A percentile compares a stretch with the other conserved stretches of the same genome.
These are phyloP conservation scores for Aselliscus stoliczkanus DNA, from an alignment of 2,797 vertebrate species.

Conservation along the genomic window DNA sequence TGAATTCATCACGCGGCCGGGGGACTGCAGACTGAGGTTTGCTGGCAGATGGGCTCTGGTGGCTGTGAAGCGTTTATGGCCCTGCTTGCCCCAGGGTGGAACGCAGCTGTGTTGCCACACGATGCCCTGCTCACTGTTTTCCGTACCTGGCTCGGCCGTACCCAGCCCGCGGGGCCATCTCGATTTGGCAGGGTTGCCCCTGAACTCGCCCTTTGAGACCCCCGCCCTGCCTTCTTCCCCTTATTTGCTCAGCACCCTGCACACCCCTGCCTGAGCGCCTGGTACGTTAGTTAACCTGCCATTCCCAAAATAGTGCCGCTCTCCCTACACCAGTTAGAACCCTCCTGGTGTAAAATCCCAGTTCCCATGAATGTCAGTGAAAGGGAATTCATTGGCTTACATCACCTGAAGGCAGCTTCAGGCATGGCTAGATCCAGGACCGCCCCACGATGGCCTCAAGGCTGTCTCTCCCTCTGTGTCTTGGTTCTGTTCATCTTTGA, in stretches of 20 bases:
- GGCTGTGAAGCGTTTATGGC: background rate
- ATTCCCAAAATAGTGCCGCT: accelerated
- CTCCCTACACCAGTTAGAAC: background rate
- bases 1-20: accelerated
- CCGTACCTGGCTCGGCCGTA: accelerated
- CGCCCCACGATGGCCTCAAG: background rate
- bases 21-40: background rate
- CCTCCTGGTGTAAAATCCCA: background rate
- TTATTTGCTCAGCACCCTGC: background rate
- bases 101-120: accelerated
- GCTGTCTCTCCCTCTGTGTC: background rate
- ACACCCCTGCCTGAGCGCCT: accelerated
- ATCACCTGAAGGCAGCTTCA: background rate
- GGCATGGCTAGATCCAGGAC: background rate
- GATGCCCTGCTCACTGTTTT: background rate
- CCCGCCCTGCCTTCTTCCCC: background rate
- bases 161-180: background rate
- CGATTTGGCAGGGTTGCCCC: accelerated
- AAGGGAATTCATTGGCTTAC: background rate
- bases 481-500: background rate
- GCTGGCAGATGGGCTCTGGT: background rate
- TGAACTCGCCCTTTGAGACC: background rate
- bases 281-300: accelerated
- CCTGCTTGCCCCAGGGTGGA: accelerated
- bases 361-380: background rate